These are phyloP conservation scores for Drymonia ruficornis DNA, from an alignment of 2,888 invertebrate species.

Conservation along the genomic window DNA sequence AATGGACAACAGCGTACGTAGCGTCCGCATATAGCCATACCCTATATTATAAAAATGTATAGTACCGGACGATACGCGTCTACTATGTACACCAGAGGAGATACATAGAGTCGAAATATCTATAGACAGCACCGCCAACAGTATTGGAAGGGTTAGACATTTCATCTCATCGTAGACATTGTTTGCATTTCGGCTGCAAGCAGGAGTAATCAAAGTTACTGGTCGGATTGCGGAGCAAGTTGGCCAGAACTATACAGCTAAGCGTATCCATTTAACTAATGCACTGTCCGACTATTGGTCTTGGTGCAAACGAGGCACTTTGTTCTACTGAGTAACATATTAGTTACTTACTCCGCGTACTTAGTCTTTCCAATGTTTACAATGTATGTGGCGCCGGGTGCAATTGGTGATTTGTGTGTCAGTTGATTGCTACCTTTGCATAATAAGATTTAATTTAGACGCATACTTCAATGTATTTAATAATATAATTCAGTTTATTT, in stretches of 20 bases:
- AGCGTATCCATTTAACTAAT: constrained; percentile 81
- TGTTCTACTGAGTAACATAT: constrained; percentile 72
- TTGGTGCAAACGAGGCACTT: constrained; percentile 79
- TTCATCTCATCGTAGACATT: constrained; percentile 61
- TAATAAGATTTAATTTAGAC: too few relatives aligned
- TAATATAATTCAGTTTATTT: too few relatives aligned
- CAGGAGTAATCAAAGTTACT: constrained; percentile 75
- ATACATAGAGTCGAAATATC: too few relatives aligned
- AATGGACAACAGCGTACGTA: too few relatives aligned
- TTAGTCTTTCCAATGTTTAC: constrained; percentile 46
- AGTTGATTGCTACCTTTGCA: background rate
- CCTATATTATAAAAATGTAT: too few relatives aligned
- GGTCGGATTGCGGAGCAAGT: constrained; percentile 74
- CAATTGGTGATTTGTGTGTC: background rate
- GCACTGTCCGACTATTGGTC: constrained; percentile 80
- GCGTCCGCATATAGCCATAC: too few relatives aligned
- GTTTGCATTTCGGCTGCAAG: constrained; percentile 69
- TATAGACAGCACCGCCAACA: constrained; percentile 14
- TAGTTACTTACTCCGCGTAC: constrained; percentile 51
- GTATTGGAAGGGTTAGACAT: constrained; percentile 49
- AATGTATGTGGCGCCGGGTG: constrained; percentile 27
- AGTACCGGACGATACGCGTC: too few relatives aligned
- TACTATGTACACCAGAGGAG: too few relatives aligned
- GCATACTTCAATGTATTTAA: too few relatives aligned
- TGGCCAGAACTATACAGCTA: constrained; percentile 68